A percentile compares a stretch with the other conserved stretches of the same genome.
These are phyloP conservation scores for Apteryx owenii DNA, from an alignment of 2,113 vertebrate species.

Conservation along the genomic window DNA sequence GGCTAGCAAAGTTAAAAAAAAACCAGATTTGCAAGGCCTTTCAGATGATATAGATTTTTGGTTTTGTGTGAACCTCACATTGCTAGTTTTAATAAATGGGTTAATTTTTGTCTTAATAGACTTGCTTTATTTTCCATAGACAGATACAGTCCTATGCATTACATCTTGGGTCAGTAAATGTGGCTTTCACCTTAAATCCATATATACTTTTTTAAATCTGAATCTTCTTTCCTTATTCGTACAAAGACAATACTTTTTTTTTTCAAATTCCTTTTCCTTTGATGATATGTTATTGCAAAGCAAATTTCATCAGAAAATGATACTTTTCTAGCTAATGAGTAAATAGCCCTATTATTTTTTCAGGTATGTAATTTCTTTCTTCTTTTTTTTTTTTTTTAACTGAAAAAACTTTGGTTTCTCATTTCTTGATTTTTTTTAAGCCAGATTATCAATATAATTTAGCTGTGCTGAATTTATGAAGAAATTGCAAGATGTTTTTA, in stretches of 20 bases:
- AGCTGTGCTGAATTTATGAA: not conserved
- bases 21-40: not conserved
- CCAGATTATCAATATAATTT: not conserved
- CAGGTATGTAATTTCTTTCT: not conserved
- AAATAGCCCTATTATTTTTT: not conserved
- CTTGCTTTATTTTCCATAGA: not conserved
- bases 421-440: not conserved
- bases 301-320: not conserved
- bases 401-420: not conserved
- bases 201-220: not conserved
- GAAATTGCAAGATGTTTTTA: not conserved
- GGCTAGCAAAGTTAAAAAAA: not conserved
- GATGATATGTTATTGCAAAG: not conserved
- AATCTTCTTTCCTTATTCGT: not conserved
- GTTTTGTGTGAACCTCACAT: not conserved
- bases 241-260: not conserved
- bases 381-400: not conserved
- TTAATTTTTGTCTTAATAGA: not conserved
- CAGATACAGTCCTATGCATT: not conserved
- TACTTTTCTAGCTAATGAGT: not conserved
- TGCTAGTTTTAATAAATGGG: not conserved
- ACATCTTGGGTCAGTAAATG: not conserved
- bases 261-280: not conserved
- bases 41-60: not conserved
- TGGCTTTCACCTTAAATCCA: not conserved